phyloP scores from a whole-genome alignment of 2,797 vertebrate species.

The Delichon dasypus region DNA sequence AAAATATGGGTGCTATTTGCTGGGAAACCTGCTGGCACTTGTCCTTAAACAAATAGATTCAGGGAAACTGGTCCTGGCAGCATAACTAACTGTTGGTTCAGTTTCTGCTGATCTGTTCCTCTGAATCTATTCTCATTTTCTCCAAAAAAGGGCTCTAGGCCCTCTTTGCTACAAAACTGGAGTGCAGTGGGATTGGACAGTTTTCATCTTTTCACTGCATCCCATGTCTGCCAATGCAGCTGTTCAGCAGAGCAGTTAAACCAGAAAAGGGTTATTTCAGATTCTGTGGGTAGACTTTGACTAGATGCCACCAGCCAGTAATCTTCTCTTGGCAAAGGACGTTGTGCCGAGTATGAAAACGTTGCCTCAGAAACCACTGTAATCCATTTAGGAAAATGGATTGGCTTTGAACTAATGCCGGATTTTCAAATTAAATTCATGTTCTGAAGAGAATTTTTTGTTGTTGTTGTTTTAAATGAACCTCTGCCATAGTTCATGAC shows the following conservation, averaged over 20 bases:
- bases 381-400: constrained; percentile 28
- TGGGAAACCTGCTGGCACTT: neutral
- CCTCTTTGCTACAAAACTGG: neutral
- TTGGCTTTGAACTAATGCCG: constrained; percentile 18
- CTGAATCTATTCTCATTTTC: neutral
- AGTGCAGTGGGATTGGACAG: neutral
- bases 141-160: neutral
- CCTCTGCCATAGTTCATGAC: neutral
- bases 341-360: neutral
- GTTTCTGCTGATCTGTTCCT: neutral
- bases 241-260: constrained; percentile 5
- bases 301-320: neutral
- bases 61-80: neutral
- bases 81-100: neutral
- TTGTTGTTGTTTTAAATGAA: neutral
- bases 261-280: neutral
- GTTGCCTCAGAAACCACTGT: constrained; percentile 27
- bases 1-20: neutral
- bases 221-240: neutral
- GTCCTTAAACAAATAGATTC: neutral
- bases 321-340: neutral
- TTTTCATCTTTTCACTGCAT: neutral
- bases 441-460: neutral
- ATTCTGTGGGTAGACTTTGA: neutral
- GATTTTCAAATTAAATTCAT: constrained; percentile 15